Conservation (phyloP, 1,140 invertebrate species). For the Drosophila funebris region DNA sequence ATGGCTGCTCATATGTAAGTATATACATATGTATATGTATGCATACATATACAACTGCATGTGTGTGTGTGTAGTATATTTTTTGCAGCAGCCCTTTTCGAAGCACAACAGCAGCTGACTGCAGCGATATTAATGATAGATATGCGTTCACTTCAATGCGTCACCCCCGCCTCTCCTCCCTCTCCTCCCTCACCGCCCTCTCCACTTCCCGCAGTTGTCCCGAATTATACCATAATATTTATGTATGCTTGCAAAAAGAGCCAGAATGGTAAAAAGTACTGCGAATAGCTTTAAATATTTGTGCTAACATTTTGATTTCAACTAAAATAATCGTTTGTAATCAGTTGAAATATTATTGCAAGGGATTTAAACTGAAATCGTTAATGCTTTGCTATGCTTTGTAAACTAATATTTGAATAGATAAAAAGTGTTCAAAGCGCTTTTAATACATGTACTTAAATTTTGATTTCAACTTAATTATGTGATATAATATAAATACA, state of each 20-base stretch:
- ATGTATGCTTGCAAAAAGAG: slow-evolving; percentile 24
- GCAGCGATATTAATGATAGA: slow-evolving; percentile 81
- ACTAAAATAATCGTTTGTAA: background rate
- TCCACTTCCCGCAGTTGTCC: background rate
- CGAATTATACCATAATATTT: slow-evolving; percentile 69
- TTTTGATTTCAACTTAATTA: too few species aligned
- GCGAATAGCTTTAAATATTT: slow-evolving; percentile 10
- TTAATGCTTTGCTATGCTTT: too few species aligned
- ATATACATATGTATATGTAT: background rate
- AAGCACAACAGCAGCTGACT: slow-evolving; percentile 78
- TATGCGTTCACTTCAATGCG: slow-evolving; percentile 78
- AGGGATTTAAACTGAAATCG: too few species aligned
- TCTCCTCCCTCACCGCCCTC: background rate
- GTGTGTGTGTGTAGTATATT: slow-evolving; percentile 36
- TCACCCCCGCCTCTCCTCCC: background rate
- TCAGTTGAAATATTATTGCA: background rate
- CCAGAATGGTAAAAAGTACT: background rate
- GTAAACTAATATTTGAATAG: too few species aligned
- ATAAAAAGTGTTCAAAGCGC: too few species aligned
- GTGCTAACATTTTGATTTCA: background rate
- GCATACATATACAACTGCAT: slow-evolving; percentile 10
- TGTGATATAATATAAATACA: too few species aligned
- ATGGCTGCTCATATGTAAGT: slow-evolving; percentile 32
- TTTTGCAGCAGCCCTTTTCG: slow-evolving; percentile 39
- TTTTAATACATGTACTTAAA: too few species aligned